These are phyloP conservation scores for Henricia sp. DNA, from an alignment of 53 echinoderm and acorn worm genomes.

Conservation along the genomic window DNA sequence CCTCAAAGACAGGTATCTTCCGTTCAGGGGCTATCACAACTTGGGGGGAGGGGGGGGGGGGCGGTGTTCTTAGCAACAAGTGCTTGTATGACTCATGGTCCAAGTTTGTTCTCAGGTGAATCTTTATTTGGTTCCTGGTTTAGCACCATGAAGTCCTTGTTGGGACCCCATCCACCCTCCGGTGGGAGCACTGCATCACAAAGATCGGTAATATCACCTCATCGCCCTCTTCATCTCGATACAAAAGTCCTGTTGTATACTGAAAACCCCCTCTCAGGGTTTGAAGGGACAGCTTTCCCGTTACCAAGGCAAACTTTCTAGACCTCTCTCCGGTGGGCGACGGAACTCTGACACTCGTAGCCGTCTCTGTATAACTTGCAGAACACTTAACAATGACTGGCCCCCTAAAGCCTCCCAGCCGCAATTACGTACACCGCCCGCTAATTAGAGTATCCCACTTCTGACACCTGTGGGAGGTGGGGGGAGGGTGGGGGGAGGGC, in stretches of 20 bases:
- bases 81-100: not conserved
- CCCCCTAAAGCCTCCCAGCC: not conserved
- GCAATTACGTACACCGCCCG: not conserved
- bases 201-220: not conserved
- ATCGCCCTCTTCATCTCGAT: not conserved
- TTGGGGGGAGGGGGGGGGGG: not conserved
- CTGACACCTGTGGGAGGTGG: not conserved
- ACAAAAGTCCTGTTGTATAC: not conserved
- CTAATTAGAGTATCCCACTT: not conserved
- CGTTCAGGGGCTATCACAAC: slow-evolving; percentile 24
- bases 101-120: not conserved
- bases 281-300: not conserved
- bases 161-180: slow-evolving; percentile 2
- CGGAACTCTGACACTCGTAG: not conserved
- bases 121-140: not conserved
- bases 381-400: not conserved
- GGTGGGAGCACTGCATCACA: slow-evolving; percentile 8
- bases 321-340: slow-evolving; percentile 2
- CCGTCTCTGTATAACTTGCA: not conserved
- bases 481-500: too few species aligned
- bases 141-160: not conserved
- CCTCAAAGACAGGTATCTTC: slow-evolving; percentile 17
- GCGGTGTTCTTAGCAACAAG: not conserved
- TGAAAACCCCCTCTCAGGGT: slow-evolving; percentile 1
- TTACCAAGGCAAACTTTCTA: not conserved